Evolutionary conservation across 2,113 vertebrate species (phyloP).

Genomic region (Pagrus major): DNA sequence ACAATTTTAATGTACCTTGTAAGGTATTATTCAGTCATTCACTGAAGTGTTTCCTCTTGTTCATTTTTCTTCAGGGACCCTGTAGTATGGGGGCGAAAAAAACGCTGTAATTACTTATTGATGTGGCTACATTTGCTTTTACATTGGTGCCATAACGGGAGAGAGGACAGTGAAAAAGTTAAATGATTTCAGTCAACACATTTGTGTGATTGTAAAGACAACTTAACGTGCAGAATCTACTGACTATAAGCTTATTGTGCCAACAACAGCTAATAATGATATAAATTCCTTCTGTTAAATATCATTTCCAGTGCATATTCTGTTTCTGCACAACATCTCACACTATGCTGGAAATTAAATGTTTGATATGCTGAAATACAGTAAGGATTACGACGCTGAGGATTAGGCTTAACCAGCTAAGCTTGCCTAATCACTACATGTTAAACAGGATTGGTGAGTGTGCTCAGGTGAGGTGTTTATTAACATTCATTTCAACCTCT

Average conservation of each 20-base stretch:
- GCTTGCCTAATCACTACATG: constrained; percentile 67
- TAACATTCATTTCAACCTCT: constrained; percentile 43
- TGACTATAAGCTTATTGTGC: not conserved
- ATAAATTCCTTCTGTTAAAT: constrained; percentile 18
- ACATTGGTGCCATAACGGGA: constrained; percentile 2
- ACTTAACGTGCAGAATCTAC: not conserved
- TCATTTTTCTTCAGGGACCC: constrained; percentile 32
- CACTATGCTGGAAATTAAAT: constrained; percentile 67
- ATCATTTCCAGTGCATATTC: constrained; percentile 22
- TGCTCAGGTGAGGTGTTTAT: constrained; percentile 74
- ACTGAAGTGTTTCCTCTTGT: constrained; percentile 45
- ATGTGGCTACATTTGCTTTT: constrained; percentile 48
- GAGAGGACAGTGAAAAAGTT: not conserved
- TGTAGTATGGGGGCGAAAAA: not conserved
- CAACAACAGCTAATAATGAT: constrained; percentile 26
- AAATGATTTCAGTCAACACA: constrained; percentile 3
- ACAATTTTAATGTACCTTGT: constrained; percentile 2
- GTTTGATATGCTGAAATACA: constrained; percentile 68
- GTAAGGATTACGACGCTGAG: constrained; percentile 68
- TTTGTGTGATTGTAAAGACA: not conserved
- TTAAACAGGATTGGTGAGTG: constrained; percentile 65
- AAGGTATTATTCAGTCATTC: constrained; percentile 34
- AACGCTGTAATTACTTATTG: constrained; percentile 56
- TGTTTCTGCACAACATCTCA: constrained; percentile 25
- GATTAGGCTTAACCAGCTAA: constrained; percentile 77